Evolutionary conservation across 2,113 vertebrate genomes (phyloP).

Genomic region (Ivindomyrus marchei): DNA sequence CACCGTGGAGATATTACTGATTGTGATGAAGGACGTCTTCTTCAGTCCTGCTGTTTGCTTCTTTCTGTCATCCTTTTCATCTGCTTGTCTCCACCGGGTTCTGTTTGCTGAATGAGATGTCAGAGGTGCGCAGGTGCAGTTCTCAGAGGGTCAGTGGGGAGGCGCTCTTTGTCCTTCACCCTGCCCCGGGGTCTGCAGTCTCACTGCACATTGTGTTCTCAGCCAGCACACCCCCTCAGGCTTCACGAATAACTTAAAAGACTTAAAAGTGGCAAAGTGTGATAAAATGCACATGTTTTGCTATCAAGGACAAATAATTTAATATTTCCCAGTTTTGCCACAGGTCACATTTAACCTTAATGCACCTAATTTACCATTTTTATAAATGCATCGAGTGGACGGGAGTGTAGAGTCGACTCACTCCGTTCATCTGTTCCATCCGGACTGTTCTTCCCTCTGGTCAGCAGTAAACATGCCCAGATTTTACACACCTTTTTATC

Average conservation of each 20-base stretch:
- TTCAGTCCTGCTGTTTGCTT: background rate
- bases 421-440: background rate
- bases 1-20: background rate
- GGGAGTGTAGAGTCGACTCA: background rate
- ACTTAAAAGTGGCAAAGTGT: background rate
- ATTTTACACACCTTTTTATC: background rate
- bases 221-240: background rate
- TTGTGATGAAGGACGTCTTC: background rate
- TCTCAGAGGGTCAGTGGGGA: too few species aligned
- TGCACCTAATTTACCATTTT: slow-evolving; percentile 1
- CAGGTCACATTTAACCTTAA: background rate
- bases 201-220: background rate
- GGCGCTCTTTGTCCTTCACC: background rate
- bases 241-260: background rate
- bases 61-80: background rate
- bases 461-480: background rate
- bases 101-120: background rate
- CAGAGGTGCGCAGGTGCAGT: background rate
- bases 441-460: background rate
- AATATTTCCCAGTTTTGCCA: background rate
- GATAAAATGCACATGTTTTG: background rate
- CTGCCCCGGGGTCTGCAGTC: background rate
- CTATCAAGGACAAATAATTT: background rate
- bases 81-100: background rate
- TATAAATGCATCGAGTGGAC: background rate